Base-by-base conservation (phyloP, 1,140 invertebrate species). In the Proctacanthus coquilletti region DNA sequence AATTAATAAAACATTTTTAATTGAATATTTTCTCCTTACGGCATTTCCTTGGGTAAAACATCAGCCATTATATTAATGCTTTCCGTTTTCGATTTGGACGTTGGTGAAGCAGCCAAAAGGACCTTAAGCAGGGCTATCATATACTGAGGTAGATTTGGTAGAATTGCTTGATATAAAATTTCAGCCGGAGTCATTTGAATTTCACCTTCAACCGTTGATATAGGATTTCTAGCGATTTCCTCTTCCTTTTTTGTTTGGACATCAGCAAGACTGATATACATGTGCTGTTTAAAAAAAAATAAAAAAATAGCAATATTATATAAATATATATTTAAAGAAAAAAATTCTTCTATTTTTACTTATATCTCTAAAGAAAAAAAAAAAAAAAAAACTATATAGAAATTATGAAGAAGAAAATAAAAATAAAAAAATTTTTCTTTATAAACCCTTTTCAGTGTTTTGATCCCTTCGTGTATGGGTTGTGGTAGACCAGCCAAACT, bases 21-120 rank as follows among this genome's bases (percentile, higher is more conserved):
- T 27, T 27, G 13, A 9, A 8, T 27, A 27, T 27, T 9, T 27
- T 27, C 23, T 8, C 23, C 72, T 69, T 61, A 80, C 66, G 91
- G 88, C 84, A 94, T 93, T 68, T 93, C 88, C 65, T 93, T 88
- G 4, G 92, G 92, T 42, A 98, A 61, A 29, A 98, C 82, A 67
- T 98, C 96, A 32, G 89, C 81, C 74, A 98, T 80, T 25, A 99
- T 96, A 64, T 98, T 98, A 48, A 98, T 92, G 36, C 92, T 94
- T 58, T 98, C 95, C 19, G 87, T 91, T 68, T 98, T 98, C 13
- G 91, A 80, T 66, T 97, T 98, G 14, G 88, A 95, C 3, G 93
- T 97, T 1, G 95, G 94, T 13, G 93, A 88, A 33, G 94, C 91
- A 32, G 94, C 95, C 30, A 99, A 67, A 17, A 99, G 69, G 48